Evolutionary conservation across 2,113 vertebrate species (phyloP).

Genomic region (Podarcis raffonei): DNA sequence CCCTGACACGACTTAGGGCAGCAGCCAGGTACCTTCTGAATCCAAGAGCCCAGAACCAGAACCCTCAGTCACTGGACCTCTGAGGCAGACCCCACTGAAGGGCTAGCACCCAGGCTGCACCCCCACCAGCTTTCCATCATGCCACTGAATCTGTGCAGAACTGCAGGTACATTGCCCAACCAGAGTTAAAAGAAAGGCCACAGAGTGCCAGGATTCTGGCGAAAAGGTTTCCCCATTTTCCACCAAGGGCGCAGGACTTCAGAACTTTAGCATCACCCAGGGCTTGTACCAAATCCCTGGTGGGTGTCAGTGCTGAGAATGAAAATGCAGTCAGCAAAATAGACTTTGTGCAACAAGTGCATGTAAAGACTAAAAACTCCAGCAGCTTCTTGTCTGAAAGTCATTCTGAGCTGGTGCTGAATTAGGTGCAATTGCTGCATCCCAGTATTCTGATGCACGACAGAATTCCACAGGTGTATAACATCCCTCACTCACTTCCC

Average conservation of each 20-base stretch:
- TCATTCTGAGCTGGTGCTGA: slow-evolving; percentile 6
- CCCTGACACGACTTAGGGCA: background rate
- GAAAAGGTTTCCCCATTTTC: no score
- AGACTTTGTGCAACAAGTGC: slow-evolving; percentile 8
- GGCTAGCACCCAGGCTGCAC: no score
- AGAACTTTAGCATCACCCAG: no score
- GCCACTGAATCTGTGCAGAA: no score
- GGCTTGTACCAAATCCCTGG: slow-evolving; percentile 13
- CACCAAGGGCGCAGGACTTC: no score
- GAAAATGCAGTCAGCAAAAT: slow-evolving; percentile 32
- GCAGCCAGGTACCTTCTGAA: background rate
- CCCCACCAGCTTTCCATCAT: no score
- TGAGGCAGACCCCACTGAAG: no score
- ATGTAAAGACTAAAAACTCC: background rate
- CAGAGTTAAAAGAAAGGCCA: no score
- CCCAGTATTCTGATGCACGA: fast-evolving
- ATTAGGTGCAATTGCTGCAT: background rate
- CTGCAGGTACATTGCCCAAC: no score
- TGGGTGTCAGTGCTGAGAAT: slow-evolving; percentile 38
- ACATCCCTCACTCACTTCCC: background rate
- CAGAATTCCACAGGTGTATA: background rate
- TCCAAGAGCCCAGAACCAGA: background rate
- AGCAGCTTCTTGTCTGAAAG: background rate
- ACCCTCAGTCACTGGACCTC: no score
- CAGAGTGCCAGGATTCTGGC: no score